Conservation (phyloP, 2,888 invertebrate genomes). For the Drosophila barbarae region DNA sequence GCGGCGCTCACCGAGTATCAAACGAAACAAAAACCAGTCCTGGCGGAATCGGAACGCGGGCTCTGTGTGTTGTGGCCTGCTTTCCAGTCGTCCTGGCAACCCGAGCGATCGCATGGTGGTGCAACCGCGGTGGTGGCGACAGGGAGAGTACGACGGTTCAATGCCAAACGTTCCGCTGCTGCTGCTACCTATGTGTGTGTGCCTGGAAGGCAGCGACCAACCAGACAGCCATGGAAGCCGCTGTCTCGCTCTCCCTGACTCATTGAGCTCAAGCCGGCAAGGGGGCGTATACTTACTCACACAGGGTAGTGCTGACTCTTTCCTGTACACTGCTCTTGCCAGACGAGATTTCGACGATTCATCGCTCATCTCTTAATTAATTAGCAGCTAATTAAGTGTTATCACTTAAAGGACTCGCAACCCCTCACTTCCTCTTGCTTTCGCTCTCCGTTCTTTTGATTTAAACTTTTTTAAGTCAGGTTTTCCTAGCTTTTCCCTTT, state of each 20-base stretch:
- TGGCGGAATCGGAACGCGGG: conserved; percentile 59
- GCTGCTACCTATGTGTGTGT: conserved; percentile 33
- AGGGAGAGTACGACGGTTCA: conserved; percentile 35
- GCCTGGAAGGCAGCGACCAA: conserved; percentile 51
- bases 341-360: conserved; percentile 12
- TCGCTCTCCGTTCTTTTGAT: conserved; percentile 1
- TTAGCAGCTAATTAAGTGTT: conserved; percentile 44
- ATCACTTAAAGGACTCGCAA: conserved; percentile 66
- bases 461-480: background rate
- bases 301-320: conserved; percentile 50
- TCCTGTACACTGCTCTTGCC: conserved; percentile 23
- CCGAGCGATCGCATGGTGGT: conserved; percentile 52
- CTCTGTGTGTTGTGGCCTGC: conserved; percentile 44
- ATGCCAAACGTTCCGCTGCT: conserved; percentile 44
- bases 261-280: conserved; percentile 49
- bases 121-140: conserved; percentile 29
- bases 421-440: conserved; percentile 2
- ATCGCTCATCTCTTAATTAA: conserved; percentile 47
- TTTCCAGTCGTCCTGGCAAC: conserved; percentile 76
- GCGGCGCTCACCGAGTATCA: conserved; percentile 75
- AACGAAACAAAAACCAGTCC: conserved; percentile 77
- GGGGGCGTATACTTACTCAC: conserved; percentile 56
- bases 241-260: conserved; percentile 47
- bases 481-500: conserved; percentile 11
- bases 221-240: conserved; percentile 35